Conservation (phyloP, 1,140 invertebrate genomes). For the Lordiphosa mommai region DNA sequence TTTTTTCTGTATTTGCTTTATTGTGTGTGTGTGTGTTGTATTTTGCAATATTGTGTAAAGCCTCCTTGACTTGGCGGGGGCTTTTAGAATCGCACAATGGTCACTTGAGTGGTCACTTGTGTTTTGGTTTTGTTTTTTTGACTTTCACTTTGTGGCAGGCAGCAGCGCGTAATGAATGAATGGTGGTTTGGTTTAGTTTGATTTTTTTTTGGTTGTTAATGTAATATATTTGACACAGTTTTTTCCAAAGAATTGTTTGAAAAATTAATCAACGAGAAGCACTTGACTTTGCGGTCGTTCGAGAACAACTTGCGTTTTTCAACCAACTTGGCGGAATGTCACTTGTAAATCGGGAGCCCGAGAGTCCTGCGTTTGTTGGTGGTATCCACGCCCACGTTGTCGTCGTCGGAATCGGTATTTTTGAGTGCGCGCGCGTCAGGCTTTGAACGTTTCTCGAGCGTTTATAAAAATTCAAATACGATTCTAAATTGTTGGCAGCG, state of each 20-base stretch:
- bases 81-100: constrained; percentile 73
- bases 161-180: not conserved
- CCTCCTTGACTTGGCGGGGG: constrained; percentile 12
- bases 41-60: constrained; percentile 33
- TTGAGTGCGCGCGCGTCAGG: constrained; percentile 63
- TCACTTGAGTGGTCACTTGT: constrained; percentile 23
- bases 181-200: constrained; percentile 17
- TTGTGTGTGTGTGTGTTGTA: constrained; percentile 33
- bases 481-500: constrained; percentile 64
- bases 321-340: not conserved
- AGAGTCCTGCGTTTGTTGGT: constrained; percentile 27
- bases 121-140: constrained; percentile 34
- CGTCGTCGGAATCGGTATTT: constrained; percentile 2
- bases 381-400: constrained; percentile 32
- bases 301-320: not conserved
- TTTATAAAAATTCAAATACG: constrained; percentile 79
- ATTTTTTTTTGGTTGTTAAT: constrained; percentile 29
- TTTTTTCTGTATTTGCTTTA: constrained; percentile 20
- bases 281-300: constrained; percentile 34
- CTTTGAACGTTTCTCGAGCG: constrained; percentile 70
- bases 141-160: constrained; percentile 41
- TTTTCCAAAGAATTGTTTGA: constrained; percentile 7
- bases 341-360: constrained; percentile 21
- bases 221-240: constrained; percentile 28
- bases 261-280: no score